Percentiles rank a stretch among this genome's conserved stretches.
phyloP scores from a whole-genome alignment of 2,888 invertebrate species.

The Neoaliturus tenellus region DNA sequence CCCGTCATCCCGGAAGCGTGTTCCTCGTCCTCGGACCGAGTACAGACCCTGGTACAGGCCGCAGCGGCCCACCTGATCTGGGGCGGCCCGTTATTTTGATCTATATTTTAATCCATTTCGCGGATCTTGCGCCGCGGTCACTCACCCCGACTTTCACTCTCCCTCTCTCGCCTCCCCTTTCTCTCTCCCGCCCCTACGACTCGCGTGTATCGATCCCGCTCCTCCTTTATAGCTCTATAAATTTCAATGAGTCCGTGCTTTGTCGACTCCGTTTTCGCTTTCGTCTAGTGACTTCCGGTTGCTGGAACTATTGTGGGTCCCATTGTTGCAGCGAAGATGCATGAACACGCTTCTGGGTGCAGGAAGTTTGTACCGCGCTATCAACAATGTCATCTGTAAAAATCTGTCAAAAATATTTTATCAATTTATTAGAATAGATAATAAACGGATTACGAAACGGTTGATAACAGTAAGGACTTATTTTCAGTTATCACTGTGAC shows the following conservation, averaged over 20 bases:
- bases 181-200: neutral
- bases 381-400: too few relatives aligned
- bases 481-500: too few relatives aligned
- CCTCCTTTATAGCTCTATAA: conserved; percentile 19
- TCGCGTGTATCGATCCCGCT: conserved; percentile 4
- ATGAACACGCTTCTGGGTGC: too few relatives aligned
- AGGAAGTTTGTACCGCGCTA: too few relatives aligned
- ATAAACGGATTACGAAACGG: too few relatives aligned
- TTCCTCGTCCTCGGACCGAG: too few relatives aligned
- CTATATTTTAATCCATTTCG: conserved; percentile 39
- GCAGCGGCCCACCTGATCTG: conserved; percentile 5
- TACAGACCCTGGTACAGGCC: too few relatives aligned
- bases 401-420: too few relatives aligned
- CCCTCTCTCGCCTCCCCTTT: neutral
- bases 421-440: too few relatives aligned
- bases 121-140: conserved; percentile 28
- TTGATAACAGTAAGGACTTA: too few relatives aligned
- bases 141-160: conserved; percentile 41
- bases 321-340: neutral
- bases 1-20: too few relatives aligned
- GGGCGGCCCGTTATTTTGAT: conserved; percentile 47
- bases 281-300: conserved; percentile 32
- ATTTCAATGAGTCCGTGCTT: conserved; percentile 7
- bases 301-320: neutral
- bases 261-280: conserved; percentile 25